Conservation (phyloP, 2,797 vertebrate species). For the Odontamblyopus lacepedii region DNA sequence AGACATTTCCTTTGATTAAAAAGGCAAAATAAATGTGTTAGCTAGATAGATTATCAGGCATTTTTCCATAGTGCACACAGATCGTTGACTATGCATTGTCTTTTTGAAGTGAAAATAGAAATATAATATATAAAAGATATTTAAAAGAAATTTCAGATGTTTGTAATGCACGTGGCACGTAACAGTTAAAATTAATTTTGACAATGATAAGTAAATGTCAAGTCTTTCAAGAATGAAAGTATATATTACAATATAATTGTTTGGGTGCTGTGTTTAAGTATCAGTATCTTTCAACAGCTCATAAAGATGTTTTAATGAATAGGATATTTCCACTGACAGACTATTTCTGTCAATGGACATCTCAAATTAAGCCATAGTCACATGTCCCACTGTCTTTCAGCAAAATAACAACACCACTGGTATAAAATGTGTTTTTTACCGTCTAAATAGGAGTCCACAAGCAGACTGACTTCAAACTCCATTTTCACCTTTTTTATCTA, state of each 20-base stretch:
- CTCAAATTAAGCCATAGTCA: constrained; percentile 52
- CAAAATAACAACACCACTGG: constrained; percentile 17
- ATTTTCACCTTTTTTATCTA: constrained; percentile 19
- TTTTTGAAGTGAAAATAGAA: background rate
- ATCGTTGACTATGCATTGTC: constrained; percentile 1
- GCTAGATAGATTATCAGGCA: background rate
- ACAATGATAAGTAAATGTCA: background rate
- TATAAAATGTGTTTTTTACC: constrained; percentile 22
- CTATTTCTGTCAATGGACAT: constrained; percentile 42
- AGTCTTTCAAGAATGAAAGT: background rate
- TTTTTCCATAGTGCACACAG: background rate
- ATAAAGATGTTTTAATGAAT: constrained; percentile 18
- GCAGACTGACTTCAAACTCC: constrained; percentile 23
- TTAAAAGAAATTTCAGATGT: background rate
- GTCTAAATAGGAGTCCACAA: constrained; percentile 27
- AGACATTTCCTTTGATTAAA: background rate
- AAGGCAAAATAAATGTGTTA: background rate
- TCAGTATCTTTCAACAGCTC: constrained; percentile 22
- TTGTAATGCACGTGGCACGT: background rate
- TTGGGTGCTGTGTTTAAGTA: background rate
- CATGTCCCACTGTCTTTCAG: constrained; percentile 38
- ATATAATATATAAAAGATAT: background rate
- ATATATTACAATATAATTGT: background rate
- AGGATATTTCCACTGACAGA: constrained; percentile 11
- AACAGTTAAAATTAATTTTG: background rate